Percentiles rank a stretch among this genome's conserved stretches.
Conservation (phyloP, 2,113 vertebrate species). For the Myxocyprinus asiaticus region DNA sequence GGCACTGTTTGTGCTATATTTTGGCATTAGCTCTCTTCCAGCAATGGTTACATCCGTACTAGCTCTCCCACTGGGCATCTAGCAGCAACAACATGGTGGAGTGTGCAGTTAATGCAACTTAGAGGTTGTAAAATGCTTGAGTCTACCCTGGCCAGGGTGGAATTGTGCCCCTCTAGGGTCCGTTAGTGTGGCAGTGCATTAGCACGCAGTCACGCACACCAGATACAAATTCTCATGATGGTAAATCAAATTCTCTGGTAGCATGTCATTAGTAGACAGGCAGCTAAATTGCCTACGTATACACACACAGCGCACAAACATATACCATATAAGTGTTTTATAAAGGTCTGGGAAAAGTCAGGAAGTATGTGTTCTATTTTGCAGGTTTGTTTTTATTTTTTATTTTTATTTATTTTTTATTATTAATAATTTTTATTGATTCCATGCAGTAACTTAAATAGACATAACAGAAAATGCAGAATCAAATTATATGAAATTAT, state of each 20-base stretch:
- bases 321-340: not conserved
- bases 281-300: not conserved
- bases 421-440: too few relatives aligned
- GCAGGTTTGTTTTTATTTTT: too few relatives aligned
- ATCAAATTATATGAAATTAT: too few relatives aligned
- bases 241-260: conserved; percentile 6
- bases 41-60: not conserved
- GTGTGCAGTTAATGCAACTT: not conserved
- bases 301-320: not conserved
- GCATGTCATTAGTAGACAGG: not conserved
- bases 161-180: not conserved
- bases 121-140: not conserved
- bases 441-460: too few relatives aligned
- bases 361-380: not conserved
- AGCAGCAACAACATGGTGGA: not conserved
- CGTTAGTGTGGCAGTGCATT: not conserved
- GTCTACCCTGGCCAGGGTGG: not conserved
- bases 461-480: too few relatives aligned
- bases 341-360: not conserved
- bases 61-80: not conserved
- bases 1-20: conserved; percentile 12
- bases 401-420: too few relatives aligned
- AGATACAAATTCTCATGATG: conserved; percentile 13
- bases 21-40: not conserved
- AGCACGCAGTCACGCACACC: not conserved